These are phyloP conservation scores for Sylvilagus floridanus DNA, from an alignment of 2,797 vertebrate species.

Conservation along the genomic window DNA sequence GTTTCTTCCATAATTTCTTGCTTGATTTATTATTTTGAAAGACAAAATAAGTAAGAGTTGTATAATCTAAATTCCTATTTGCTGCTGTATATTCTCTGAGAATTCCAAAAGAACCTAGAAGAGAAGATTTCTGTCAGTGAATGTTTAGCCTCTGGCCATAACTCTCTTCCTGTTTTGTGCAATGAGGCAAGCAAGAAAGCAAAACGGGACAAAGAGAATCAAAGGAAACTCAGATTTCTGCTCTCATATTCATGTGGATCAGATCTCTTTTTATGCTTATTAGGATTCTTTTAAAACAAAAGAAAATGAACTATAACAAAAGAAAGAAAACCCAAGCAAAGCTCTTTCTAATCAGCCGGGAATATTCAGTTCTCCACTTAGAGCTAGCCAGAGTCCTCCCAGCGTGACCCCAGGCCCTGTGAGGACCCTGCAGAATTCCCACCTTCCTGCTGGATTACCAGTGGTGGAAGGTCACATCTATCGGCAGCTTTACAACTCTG, in stretches of 20 bases:
- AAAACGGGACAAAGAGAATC: conserved; percentile 40
- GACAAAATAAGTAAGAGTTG: background rate
- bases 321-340: conserved; percentile 41
- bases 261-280: conserved; percentile 63
- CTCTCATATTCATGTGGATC: conserved; percentile 38
- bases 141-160: conserved; percentile 8
- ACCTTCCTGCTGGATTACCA: background rate
- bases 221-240: conserved; percentile 47
- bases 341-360: conserved; percentile 52
- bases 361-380: conserved; percentile 63
- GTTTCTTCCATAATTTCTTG: background rate
- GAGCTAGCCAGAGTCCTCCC: background rate
- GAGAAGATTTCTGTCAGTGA: background rate
- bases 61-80: conserved; percentile 2
- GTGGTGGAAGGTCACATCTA: conserved; percentile 48
- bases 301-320: conserved; percentile 51
- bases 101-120: conserved; percentile 49
- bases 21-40: background rate
- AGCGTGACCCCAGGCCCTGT: background rate
- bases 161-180: background rate
- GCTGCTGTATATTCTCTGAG: background rate
- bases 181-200: background rate
- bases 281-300: conserved; percentile 71
- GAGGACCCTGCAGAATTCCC: background rate
- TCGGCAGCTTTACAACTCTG: conserved; percentile 12